Base-by-base conservation (phyloP, 2,888 invertebrate species). In the Plebejus melissa region DNA sequence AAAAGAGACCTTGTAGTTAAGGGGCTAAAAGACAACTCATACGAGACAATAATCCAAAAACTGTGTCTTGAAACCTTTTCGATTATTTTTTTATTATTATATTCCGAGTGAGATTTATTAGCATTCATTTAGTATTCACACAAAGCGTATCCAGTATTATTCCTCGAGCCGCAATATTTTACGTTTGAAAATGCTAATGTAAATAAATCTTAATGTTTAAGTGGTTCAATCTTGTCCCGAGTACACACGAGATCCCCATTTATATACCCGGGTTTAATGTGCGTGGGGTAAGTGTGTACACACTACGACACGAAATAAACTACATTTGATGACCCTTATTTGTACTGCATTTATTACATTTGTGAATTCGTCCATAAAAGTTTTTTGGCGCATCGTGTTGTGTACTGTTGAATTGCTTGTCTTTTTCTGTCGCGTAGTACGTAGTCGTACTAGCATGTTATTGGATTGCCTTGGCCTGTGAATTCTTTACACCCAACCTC, bases 401-500 rank as follows among this genome's bases (percentile, higher is more conserved):
- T 41, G 41, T 41, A 41, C 41, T 46, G 46, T 46, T 58, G 9
- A 28, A 58, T 28, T 58, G 7, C 22, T 22, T 58, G 6, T 58
- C 9, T 6, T 28, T n/a, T 28, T 60, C 60, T 28, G 28, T 60
- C 28, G 60, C 60, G 60, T 28, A 60, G 28, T 75, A 77, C 74
- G 38, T 50, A 75, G 65, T 72, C 74, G 38, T 50, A 75, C 69
- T 72, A 1, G 46, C 74, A 74, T 69, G 78, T 77, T 81, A 79
- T 79, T 78, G 79, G 78, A 79, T 80, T 79, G 77, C 77, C 72
- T 77, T 74, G 75, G 72, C 78, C 77, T 75, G 28, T 70, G 77
- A 80, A 78, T 79, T 77, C 78, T 75, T 79, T 78, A 78, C 78
- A 77, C 58, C 76, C 75, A 75, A 77, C 74, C 75, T 77, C 77